Conservation (phyloP, 2,888 invertebrate species). For the Nomada hirtipes region DNA sequence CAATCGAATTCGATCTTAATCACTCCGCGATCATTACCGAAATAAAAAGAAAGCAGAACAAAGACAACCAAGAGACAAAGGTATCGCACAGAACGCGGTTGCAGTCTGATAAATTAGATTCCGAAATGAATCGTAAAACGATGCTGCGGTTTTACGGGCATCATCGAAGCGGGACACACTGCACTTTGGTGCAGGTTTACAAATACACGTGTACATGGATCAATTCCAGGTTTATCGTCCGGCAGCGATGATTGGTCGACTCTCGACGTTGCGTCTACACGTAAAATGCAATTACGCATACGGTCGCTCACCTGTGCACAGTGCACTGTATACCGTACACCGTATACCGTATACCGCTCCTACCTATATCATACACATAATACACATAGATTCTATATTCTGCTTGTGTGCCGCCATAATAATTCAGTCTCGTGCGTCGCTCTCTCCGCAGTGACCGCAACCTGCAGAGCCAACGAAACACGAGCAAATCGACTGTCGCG, state of each 20-base stretch:
- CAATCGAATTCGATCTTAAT: too few species aligned
- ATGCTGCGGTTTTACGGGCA: slow-evolving; percentile 50
- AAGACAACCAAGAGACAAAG: slow-evolving; percentile 18
- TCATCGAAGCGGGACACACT: slow-evolving; percentile 36
- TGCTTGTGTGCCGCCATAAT: slow-evolving; percentile 58
- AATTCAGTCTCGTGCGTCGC: slow-evolving; percentile 66
- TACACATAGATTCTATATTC: slow-evolving; percentile 63
- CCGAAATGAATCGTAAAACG: slow-evolving; percentile 76
- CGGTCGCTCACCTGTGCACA: background rate
- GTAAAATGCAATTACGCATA: slow-evolving; percentile 41
- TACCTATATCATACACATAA: slow-evolving; percentile 39
- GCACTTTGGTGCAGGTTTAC: slow-evolving; percentile 66
- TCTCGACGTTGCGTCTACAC: slow-evolving; percentile 28
- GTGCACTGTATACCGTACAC: background rate
- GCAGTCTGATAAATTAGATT: slow-evolving; percentile 74
- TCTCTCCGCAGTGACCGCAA: slow-evolving; percentile 63
- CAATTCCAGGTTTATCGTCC: slow-evolving; percentile 77
- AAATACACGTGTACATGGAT: slow-evolving; percentile 71
- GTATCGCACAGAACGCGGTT: slow-evolving; percentile 38
- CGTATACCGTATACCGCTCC: background rate
- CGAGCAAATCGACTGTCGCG: slow-evolving; percentile 52
- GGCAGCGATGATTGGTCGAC: slow-evolving; percentile 61
- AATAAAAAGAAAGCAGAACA: background rate
- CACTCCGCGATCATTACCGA: background rate
- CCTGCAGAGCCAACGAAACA: slow-evolving; percentile 60